phyloP scores from a whole-genome alignment of 35 echinoderm and acorn worm genomes.

The Lytechinus variegatus region DNA sequence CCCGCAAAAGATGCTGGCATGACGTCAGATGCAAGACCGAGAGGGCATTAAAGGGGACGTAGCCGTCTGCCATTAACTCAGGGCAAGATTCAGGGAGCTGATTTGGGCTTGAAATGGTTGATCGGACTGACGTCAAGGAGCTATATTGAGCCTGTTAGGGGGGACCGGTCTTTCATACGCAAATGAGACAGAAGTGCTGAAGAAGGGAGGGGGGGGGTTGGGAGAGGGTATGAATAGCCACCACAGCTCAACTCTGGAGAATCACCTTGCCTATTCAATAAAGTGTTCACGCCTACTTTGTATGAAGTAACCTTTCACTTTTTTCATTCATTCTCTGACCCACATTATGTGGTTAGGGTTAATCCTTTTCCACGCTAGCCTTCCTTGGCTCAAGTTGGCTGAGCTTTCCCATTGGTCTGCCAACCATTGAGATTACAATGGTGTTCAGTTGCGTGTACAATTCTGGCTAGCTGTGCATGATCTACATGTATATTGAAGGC shows the following conservation, averaged over 20 bases:
- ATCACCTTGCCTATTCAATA: neutral
- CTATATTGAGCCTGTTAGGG: constrained; percentile 6
- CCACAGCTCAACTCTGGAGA: neutral
- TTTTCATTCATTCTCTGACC: neutral
- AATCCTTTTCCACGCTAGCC: neutral
- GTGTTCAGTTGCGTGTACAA: neutral
- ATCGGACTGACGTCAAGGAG: constrained; percentile 16
- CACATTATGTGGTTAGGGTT: neutral
- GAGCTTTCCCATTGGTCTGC: neutral
- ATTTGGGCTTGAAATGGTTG: constrained; percentile 32
- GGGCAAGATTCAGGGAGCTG: neutral
- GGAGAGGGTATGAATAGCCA: neutral
- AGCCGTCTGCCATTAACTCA: neutral
- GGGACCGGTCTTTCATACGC: neutral
- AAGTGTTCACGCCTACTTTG: constrained; percentile 16
- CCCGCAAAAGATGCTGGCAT: constrained; percentile 20
- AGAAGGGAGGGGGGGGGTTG: neutral
- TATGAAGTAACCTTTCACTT: constrained; percentile 13
- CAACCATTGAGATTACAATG: neutral
- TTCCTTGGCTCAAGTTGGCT: neutral
- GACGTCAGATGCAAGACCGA: neutral
- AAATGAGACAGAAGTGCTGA: neutral
- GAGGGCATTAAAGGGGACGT: constrained; percentile 30
- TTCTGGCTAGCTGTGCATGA: neutral
- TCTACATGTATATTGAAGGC: neutral